phyloP scores from a whole-genome alignment of 2,113 vertebrate species.

The Phodopus roborovskii region DNA sequence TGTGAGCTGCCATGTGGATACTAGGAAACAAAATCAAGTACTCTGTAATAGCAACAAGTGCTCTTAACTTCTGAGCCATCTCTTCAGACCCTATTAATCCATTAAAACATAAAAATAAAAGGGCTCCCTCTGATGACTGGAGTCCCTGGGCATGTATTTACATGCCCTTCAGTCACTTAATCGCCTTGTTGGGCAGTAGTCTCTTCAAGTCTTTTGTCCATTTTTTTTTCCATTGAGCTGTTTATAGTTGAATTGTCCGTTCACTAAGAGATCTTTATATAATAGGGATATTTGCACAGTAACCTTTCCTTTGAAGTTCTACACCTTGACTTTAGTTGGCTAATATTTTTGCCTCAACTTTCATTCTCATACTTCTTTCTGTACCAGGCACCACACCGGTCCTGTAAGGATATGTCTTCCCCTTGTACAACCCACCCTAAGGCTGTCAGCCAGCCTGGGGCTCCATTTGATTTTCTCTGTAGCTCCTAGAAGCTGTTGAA shows the following conservation, averaged over 20 bases:
- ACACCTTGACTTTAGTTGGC: neutral
- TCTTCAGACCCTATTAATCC: neutral
- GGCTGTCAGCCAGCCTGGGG: rapidly evolving
- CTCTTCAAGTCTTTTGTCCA: neutral
- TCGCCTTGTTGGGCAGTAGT: conserved; percentile 6
- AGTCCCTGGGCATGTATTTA: conserved; percentile 33
- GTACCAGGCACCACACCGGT: neutral
- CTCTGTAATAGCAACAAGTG: neutral
- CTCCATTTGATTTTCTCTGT: neutral
- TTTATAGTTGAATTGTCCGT: conserved; percentile 45
- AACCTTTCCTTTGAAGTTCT: neutral
- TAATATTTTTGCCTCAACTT: neutral
- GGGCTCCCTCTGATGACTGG: neutral
- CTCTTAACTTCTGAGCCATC: neutral
- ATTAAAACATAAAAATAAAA: neutral
- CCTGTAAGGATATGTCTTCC: neutral
- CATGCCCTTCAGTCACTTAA: neutral
- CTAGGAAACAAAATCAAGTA: neutral
- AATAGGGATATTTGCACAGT: neutral
- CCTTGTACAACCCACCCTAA: neutral
- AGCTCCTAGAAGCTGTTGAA: neutral
- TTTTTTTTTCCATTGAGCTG: neutral
- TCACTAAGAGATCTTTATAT: conserved; percentile 24
- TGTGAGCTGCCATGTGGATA: neutral
- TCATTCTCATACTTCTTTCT: neutral